These are phyloP conservation scores for Eristalis intricaria DNA, from an alignment of 2,888 invertebrate species.

Conservation along the genomic window DNA sequence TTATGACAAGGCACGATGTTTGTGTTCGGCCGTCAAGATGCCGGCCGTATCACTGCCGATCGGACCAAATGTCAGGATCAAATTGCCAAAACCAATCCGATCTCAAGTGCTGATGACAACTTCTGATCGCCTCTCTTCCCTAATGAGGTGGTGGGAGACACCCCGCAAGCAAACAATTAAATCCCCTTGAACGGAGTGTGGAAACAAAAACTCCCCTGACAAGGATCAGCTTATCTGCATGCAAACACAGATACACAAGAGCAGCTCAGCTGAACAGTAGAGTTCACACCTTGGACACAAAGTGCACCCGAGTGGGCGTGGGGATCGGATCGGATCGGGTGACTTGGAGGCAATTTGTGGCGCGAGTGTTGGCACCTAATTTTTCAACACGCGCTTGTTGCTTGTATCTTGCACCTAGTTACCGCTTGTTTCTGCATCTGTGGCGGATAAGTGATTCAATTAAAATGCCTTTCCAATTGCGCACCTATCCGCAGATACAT, in stretches of 20 bases:
- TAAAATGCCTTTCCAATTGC: conserved; percentile 70
- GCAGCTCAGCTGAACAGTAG: conserved; percentile 18
- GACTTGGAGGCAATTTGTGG: conserved; percentile 49
- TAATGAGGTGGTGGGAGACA: conserved; percentile 37
- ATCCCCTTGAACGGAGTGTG: too few relatives aligned
- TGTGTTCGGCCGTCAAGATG: background rate
- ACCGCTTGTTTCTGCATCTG: conserved; percentile 34
- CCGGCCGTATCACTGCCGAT: conserved; percentile 46
- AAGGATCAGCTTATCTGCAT: too few relatives aligned
- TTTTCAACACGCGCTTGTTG: conserved; percentile 28
- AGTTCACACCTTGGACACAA: conserved; percentile 58
- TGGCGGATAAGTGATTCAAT: conserved; percentile 45
- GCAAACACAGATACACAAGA: background rate
- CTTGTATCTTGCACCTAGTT: background rate
- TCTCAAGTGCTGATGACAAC: conserved; percentile 31
- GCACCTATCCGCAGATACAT: background rate
- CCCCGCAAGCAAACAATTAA: background rate
- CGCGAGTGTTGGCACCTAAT: conserved; percentile 57
- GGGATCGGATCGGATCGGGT: conserved; percentile 22
- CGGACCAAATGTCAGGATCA: conserved; percentile 65
- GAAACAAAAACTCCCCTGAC: too few relatives aligned
- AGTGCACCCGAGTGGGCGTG: conserved; percentile 38
- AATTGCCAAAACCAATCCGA: conserved; percentile 32
- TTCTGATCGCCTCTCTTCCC: background rate
- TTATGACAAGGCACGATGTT: conserved; percentile 56